A percentile compares a stretch with the other conserved stretches of the same genome.
These are phyloP conservation scores for Rugalucina vietnamica DNA, from an alignment of 2,888 invertebrate species.

Conservation along the genomic window DNA sequence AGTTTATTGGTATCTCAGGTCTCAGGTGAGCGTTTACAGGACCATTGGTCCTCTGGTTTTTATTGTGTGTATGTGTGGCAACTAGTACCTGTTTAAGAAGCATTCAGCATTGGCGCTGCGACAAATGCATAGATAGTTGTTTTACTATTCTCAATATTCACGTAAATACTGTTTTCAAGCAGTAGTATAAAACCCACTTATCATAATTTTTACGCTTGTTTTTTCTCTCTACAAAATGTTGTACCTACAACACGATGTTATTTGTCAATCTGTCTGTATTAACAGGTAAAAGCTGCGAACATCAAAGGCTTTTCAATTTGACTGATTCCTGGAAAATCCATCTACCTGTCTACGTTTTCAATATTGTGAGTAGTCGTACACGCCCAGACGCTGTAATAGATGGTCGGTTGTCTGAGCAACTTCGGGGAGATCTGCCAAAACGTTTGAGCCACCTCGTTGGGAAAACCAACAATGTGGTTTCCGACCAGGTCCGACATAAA, in stretches of 20 bases:
- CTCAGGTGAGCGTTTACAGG: no score
- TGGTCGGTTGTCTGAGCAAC: not conserved
- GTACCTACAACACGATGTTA: not conserved
- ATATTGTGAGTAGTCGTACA: conserved; percentile 2
- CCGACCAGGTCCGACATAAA: no score
- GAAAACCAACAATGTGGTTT: no score
- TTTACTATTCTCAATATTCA: no score
- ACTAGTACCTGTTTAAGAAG: no score
- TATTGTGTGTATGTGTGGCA: no score
- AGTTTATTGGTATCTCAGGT: no score
- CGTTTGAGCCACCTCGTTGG: no score
- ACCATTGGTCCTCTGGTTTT: no score
- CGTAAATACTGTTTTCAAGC: not conserved
- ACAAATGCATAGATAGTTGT: no score
- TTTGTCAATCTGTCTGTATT: not conserved
- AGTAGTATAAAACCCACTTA: not conserved
- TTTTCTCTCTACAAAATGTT: not conserved
- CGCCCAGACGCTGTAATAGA: conserved; percentile 8
- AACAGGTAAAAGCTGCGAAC: conserved; percentile 32
- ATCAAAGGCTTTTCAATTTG: conserved; percentile 30
- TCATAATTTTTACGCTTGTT: not conserved
- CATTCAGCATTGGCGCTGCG: no score
- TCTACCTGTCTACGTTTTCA: conserved; percentile 11
- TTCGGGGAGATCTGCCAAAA: not conserved
- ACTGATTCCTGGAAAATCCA: conserved; percentile 8